phyloP scores from a whole-genome alignment of 2,888 invertebrate genomes.

The Neuroscelio doddi region DNA sequence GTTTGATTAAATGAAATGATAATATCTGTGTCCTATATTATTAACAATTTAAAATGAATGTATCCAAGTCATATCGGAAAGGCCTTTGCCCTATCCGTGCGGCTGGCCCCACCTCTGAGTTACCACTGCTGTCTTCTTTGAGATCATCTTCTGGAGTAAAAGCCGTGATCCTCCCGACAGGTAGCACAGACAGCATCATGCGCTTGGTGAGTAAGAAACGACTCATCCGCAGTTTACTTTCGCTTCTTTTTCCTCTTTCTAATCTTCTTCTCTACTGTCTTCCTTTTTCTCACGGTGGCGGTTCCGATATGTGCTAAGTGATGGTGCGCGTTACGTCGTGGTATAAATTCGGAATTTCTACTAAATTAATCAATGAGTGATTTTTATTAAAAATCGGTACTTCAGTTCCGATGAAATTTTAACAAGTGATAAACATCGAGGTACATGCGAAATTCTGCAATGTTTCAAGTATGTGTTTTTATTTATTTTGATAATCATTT shows the following conservation, averaged over 20 bases:
- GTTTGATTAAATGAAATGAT: too few relatives aligned
- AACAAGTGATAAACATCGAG: too few relatives aligned
- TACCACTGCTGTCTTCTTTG: constrained; percentile 43
- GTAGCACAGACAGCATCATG: constrained; percentile 70
- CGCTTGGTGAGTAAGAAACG: constrained; percentile 70
- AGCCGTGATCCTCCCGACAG: constrained; percentile 47
- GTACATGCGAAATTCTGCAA: too few relatives aligned
- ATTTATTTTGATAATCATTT: too few relatives aligned
- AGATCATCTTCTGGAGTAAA: constrained; percentile 50
- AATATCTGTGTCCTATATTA: too few relatives aligned
- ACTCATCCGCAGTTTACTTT: constrained; percentile 43
- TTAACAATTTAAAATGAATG: not conserved
- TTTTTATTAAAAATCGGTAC: too few relatives aligned
- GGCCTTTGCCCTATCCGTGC: constrained; percentile 33
- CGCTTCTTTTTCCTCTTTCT: constrained; percentile 44
- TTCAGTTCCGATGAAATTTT: too few relatives aligned
- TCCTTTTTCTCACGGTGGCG: constrained; percentile 28
- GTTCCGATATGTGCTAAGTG: constrained; percentile 47
- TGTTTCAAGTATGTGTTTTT: too few relatives aligned
- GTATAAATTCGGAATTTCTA: not conserved
- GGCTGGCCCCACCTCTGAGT: constrained; percentile 36
- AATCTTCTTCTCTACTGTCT: constrained; percentile 29
- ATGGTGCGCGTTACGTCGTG: constrained; percentile 33
- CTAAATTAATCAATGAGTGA: too few relatives aligned
- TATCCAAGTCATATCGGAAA: not conserved